These are phyloP conservation scores for Delia radicum DNA, from an alignment of 1,140 invertebrate species.

Conservation along the genomic window DNA sequence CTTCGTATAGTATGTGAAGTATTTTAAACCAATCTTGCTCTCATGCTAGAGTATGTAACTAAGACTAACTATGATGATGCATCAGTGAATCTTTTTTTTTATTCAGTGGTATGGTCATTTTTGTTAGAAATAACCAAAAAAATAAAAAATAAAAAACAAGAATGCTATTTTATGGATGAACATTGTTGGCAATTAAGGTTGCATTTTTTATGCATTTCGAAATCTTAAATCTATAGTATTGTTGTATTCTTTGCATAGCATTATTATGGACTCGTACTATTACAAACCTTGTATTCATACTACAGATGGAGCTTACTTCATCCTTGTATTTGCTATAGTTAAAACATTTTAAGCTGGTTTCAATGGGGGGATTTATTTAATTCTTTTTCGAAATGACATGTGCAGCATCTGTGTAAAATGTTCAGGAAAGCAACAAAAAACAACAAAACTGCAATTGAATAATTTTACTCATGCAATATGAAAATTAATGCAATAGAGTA, in stretches of 20 bases:
- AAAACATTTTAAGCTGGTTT: not conserved
- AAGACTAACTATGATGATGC: not conserved
- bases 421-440: too few species aligned
- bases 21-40: not conserved
- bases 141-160: not conserved
- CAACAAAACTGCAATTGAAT: constrained; percentile 21
- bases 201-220: constrained; percentile 21
- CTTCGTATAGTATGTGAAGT: constrained; percentile 3
- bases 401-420: constrained; percentile 23
- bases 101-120: not conserved
- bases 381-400: constrained; percentile 17
- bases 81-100: not conserved
- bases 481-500: not conserved
- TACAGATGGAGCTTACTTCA: not conserved
- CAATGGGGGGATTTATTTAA: constrained; percentile 10
- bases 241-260: constrained; percentile 12
- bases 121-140: not conserved
- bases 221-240: constrained; percentile 20
- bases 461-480: constrained; percentile 14
- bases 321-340: not conserved
- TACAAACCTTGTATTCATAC: not conserved
- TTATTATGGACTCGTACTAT: constrained; percentile 6
- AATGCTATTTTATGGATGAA: constrained; percentile 15
- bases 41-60: not conserved
- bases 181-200: constrained; percentile 21